Evolutionary conservation across 2,888 invertebrate genomes (phyloP), one percentile per base, ranked within the genome.

Genomic region (Drosophila subquinaria): DNA sequence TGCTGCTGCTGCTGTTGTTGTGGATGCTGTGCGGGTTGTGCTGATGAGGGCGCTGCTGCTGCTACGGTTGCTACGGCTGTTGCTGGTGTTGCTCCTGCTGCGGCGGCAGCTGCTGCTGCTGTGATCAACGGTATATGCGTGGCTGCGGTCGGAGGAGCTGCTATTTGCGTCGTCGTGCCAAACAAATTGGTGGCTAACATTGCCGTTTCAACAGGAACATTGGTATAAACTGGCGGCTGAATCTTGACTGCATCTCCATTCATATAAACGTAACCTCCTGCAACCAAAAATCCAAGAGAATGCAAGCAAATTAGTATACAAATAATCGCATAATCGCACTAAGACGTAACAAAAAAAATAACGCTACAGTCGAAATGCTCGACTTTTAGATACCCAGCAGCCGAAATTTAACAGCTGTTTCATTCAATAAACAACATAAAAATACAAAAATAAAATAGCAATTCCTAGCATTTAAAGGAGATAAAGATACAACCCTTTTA

Each of bases 231-330:
- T 93, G 95, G 95, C 94, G 95, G 94, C 94, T 91, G 92, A 73
- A 92, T 85, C 79, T 95, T 95, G 93, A 95, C 95, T 94, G 95
- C 94, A 94, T 96, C 96, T 94, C 96, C 96, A 95, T 96, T 96
- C 96, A 96, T 96, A 95, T 95, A 96, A 94, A 95, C 95, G 94
- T 95, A 95, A 93, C 95, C 96, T 85, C 92, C 92, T 90, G 79
- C 40, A 27, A 38, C 33, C 33, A 33, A 38, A 57, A 57, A 6
- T 45, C 17, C 36, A 36, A 15, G 9, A 35, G 4, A 56, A 55
- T 45, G 9, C n/a, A 53, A 42, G 36, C 23, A 17, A 36, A 61
- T 23, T 4, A 33, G 1, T 8, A 45, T 13, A 5, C 4, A 57
- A 57, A 38, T 35, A 33, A 38, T 38, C 50, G 30, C 61, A 48